Percentiles rank a stretch among this genome's conserved stretches.
phyloP scores from a whole-genome alignment of 2,888 invertebrate species.

The Scaptomyza flava region DNA sequence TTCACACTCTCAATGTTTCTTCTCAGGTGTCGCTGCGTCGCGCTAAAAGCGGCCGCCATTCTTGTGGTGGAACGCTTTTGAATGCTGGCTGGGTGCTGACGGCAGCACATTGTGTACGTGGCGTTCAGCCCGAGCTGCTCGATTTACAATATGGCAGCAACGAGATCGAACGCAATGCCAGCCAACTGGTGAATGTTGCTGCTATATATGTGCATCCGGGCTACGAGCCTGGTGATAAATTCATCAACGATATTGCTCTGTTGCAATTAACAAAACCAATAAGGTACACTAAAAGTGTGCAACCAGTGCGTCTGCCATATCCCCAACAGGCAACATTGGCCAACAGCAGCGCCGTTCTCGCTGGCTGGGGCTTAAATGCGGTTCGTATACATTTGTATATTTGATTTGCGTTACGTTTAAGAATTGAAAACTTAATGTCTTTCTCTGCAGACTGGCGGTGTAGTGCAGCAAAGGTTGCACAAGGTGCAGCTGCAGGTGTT shows the following conservation, averaged over 20 bases:
- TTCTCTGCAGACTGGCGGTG: slow-evolving; percentile 79
- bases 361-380: slow-evolving; percentile 84
- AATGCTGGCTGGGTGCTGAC: slow-evolving; percentile 81
- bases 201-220: slow-evolving; percentile 76
- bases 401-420: too few relatives aligned
- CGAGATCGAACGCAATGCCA: slow-evolving; percentile 61
- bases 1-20: background rate
- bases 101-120: slow-evolving; percentile 81
- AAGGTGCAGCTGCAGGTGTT: slow-evolving; percentile 83
- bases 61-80: slow-evolving; percentile 80
- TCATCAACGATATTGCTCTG: slow-evolving; percentile 80
- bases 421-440: background rate
- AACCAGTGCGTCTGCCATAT: slow-evolving; percentile 73
- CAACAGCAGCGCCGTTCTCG: slow-evolving; percentile 67
- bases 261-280: slow-evolving; percentile 66
- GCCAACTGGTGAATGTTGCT: slow-evolving; percentile 63
- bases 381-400: slow-evolving; percentile 45
- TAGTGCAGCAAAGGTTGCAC: slow-evolving; percentile 80
- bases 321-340: slow-evolving; percentile 54
- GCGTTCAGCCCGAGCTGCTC: slow-evolving; percentile 53
- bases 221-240: slow-evolving; percentile 70
- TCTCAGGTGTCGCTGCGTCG: slow-evolving; percentile 75
- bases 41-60: slow-evolving; percentile 71
- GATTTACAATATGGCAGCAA: slow-evolving; percentile 81
- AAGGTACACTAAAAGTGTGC: slow-evolving; percentile 54